Evolutionary conservation across 2,888 invertebrate genomes (phyloP), one percentile per base, ranked within the genome.

Genomic region (Fragum sueziense): DNA sequence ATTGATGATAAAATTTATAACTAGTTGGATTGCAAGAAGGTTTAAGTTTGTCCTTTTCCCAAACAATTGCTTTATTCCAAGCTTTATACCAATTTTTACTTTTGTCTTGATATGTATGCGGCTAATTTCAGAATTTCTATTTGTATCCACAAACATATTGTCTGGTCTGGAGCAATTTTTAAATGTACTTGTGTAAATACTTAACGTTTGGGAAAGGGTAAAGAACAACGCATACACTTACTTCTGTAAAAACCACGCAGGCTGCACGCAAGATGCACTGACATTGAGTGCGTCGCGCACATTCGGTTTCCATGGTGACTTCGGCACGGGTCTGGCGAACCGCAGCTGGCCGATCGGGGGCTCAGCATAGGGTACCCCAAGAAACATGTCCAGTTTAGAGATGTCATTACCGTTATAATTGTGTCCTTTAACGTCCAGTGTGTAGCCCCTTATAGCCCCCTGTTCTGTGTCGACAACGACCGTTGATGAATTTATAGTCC

Each of bases 321-420:
- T 79, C 6, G 79, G 69, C 7, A 79, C 73, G 34, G 86, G 84
- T 52, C 69, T 31, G 1, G 85, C 77, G 59, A 86, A 86, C 25
- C 86, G 59, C n/a, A 80, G 76, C 27, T 62, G 51, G 29, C 81
- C 85, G 11, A 78, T 37, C 9, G 86, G 86, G 11, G 85, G 76
- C 34, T 85, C 84, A 3, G 86, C 86, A 52, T 84, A 86, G 0
- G 86, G 86, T 34, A 86, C 81, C 2, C 86, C 86, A 11, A 85
- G 76, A 68, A 82, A 86, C n/a, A 86, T 74, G 27, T 84, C 72
- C n/a, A 86, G 25, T 34, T 59, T 67, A 6, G 62, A 52, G 57
- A 82, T 71, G 22, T 65, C 51, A 68, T 70, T 80, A 22, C 73
- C 75, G 14, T 75, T 77, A 11, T 25, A 31, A 62, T 80, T 75